Percentiles rank a stretch among this genome's conserved stretches.
phyloP scores from a whole-genome alignment of 2,797 vertebrate species.

The Apogon talboti region DNA sequence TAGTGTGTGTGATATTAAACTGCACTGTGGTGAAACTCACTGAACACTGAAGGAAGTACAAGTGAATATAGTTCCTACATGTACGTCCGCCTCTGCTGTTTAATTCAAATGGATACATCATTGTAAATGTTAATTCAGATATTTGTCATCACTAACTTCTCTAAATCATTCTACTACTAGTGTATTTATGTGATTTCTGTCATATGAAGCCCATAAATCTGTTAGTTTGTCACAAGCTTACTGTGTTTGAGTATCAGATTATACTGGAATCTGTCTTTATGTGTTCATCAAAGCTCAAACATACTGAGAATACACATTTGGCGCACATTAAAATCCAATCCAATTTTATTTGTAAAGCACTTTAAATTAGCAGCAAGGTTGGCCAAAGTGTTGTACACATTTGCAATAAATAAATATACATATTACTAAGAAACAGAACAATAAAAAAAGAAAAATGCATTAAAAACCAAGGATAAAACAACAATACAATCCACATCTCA shows the following conservation, averaged over 20 bases:
- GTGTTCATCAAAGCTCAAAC: slow-evolving; percentile 13
- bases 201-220: not conserved
- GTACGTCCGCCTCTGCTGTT: not conserved
- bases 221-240: not conserved
- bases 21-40: not conserved
- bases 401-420: too few species aligned
- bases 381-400: too few species aligned
- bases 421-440: too few species aligned
- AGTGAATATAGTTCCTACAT: not conserved
- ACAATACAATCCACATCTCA: too few species aligned
- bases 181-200: too few species aligned
- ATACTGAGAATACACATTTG: not conserved
- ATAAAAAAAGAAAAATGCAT: too few species aligned
- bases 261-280: slow-evolving; percentile 7
- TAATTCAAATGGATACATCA: not conserved
- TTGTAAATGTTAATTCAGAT: too few species aligned
- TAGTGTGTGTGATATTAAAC: not conserved
- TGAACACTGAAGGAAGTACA: not conserved
- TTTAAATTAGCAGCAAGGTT: too few species aligned
- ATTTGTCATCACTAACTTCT: not conserved
- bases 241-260: slow-evolving; percentile 19
- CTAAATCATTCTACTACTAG: not conserved
- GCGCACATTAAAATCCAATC: not conserved
- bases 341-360: too few species aligned
- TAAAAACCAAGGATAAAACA: too few species aligned